Conservation (phyloP, 2,113 vertebrate genomes). For the Notothenia coriiceps region DNA sequence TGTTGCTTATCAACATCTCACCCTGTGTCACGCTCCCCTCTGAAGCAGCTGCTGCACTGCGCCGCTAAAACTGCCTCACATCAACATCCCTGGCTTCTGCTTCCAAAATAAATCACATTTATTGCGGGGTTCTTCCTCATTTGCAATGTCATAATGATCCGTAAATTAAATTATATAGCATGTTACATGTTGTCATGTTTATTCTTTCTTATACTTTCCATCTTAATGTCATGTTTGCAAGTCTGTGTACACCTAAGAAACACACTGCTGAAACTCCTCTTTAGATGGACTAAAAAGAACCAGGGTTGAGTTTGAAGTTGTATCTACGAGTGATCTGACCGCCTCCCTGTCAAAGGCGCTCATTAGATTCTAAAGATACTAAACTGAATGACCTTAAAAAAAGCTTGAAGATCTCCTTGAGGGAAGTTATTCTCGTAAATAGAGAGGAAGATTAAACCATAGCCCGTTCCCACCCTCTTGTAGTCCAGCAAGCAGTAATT, state of each 20-base stretch:
- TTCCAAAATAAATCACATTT: conserved; percentile 41
- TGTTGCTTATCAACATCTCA: conserved; percentile 60
- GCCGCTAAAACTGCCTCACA: conserved; percentile 35
- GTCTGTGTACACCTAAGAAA: conserved; percentile 24
- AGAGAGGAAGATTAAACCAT: conserved; percentile 68
- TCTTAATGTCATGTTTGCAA: conserved; percentile 10
- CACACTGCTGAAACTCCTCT: conserved; percentile 5
- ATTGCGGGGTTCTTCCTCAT: neutral
- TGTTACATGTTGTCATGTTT: neutral
- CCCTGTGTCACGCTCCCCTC: conserved; percentile 51
- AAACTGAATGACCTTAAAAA: conserved; percentile 61
- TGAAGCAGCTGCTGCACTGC: conserved; percentile 64
- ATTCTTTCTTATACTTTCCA: conserved; percentile 28
- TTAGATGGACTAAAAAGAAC: conserved; percentile 28
- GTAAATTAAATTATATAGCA: conserved; percentile 19
- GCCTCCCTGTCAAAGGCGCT: conserved; percentile 35
- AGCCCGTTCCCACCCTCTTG: conserved; percentile 65
- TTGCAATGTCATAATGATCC: conserved; percentile 8
- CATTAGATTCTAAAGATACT: conserved; percentile 56
- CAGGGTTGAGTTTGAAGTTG: conserved; percentile 11
- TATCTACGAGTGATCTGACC: conserved; percentile 41
- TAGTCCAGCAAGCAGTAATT: conserved; percentile 69
- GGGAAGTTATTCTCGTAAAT: conserved; percentile 70
- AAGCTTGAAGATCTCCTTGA: conserved; percentile 51
- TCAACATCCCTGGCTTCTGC: neutral